These are phyloP conservation scores for Sander lucioperca DNA, from an alignment of 2,113 vertebrate species.

Conservation along the genomic window DNA sequence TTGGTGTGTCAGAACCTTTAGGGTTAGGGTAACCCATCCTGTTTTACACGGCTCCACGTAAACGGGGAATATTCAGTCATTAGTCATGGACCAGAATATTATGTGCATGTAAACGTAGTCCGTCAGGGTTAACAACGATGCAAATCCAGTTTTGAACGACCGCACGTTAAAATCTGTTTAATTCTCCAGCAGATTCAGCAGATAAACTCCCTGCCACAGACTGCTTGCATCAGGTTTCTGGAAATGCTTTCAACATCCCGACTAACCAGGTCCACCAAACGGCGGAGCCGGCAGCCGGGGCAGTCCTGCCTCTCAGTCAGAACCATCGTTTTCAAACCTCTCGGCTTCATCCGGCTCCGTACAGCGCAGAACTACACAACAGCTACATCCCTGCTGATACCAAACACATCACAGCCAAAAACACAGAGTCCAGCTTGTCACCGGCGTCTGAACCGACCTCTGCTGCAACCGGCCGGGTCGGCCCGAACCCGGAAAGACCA, in stretches of 20 bases:
- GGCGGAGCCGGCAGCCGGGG: not conserved
- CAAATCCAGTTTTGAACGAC: not conserved
- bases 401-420: not conserved
- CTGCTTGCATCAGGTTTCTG: constrained; percentile 1
- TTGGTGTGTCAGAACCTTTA: no score
- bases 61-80: no score
- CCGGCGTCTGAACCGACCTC: not conserved
- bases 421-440: not conserved
- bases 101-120: no score
- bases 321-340: not conserved
- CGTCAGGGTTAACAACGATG: not conserved
- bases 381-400: not conserved
- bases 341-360: not conserved
- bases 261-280: not conserved
- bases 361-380: not conserved
- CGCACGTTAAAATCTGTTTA: not conserved
- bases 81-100: no score
- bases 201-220: not conserved
- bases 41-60: no score
- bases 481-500: not conserved
- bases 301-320: not conserved
- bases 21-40: no score
- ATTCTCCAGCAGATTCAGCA: constrained; percentile 16
- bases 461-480: not conserved
- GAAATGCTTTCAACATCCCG: not conserved